These are phyloP conservation scores for Siderastrea siderea DNA, from an alignment of 92 coral and sea anemone species.

Conservation along the genomic window DNA sequence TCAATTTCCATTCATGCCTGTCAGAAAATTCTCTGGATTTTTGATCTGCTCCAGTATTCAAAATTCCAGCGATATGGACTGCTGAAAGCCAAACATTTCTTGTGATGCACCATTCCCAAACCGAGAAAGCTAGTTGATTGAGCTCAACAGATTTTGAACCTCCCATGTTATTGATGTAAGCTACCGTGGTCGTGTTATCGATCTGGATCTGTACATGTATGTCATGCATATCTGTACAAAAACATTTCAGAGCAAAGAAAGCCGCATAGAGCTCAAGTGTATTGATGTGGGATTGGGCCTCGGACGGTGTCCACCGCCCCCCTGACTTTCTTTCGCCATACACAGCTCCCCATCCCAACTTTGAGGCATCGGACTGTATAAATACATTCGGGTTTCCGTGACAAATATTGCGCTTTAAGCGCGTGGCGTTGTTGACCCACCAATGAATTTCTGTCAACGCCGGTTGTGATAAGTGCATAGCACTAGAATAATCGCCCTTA, in stretches of 20 bases:
- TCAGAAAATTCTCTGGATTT: too few species aligned
- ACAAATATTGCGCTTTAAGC: slow-evolving; percentile 43
- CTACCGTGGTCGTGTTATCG: slow-evolving; percentile 65
- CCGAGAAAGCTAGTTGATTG: slow-evolving; percentile 49
- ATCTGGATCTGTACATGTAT: slow-evolving; percentile 58
- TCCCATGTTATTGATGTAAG: slow-evolving; percentile 71
- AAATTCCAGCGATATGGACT: too few species aligned
- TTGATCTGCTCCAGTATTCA: too few species aligned
- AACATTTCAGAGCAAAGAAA: background rate
- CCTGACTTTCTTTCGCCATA: slow-evolving; percentile 46
- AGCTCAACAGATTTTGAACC: slow-evolving; percentile 67
- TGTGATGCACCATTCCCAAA: slow-evolving; percentile 78
- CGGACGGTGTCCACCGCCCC: slow-evolving; percentile 62
- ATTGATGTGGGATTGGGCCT: slow-evolving; percentile 39
- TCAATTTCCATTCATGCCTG: too few species aligned
- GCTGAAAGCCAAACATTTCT: too few species aligned
- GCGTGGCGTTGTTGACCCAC: slow-evolving; percentile 42
- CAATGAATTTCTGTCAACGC: too few species aligned
- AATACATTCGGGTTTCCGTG: slow-evolving; percentile 56
- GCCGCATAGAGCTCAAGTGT: slow-evolving; percentile 72
- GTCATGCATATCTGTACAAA: background rate
- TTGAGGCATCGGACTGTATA: slow-evolving; percentile 76
- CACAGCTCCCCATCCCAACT: slow-evolving; percentile 64
- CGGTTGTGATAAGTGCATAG: slow-evolving; percentile 14
- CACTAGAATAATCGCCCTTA: slow-evolving; percentile 4